Conservation (phyloP, 2,113 vertebrate species). For the Myodes glareolus region DNA sequence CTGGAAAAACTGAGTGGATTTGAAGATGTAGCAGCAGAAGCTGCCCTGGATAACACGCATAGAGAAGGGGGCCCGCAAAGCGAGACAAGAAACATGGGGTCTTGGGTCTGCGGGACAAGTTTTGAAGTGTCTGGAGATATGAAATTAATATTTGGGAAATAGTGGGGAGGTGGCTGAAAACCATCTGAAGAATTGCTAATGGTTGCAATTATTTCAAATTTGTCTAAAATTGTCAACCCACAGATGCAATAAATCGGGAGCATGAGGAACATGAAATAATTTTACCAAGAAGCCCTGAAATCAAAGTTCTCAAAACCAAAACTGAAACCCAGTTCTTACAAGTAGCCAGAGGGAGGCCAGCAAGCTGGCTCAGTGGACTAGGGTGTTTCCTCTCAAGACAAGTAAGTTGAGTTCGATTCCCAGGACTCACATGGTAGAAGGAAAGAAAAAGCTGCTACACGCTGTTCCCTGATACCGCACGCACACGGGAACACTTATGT, state of each 20-base stretch:
- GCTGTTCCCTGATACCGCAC: not conserved
- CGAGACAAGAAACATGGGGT: not conserved
- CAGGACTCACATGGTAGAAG: not conserved
- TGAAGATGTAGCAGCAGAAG: not conserved
- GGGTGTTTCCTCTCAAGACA: not conserved
- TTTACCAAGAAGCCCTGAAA: not conserved
- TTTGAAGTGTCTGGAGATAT: not conserved
- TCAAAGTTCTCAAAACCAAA: not conserved
- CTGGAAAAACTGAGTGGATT: not conserved
- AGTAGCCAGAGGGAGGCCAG: not conserved
- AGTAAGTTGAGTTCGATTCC: not conserved
- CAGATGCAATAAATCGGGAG: not conserved
- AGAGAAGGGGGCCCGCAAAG: not conserved
- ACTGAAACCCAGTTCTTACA: not conserved
- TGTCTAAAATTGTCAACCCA: not conserved
- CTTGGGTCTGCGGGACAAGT: not conserved
- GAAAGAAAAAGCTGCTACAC: not conserved
- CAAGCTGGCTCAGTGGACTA: not conserved
- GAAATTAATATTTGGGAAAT: not conserved
- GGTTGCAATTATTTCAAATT: conserved; percentile 4
- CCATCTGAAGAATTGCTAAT: not conserved
- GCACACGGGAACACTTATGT: not conserved
- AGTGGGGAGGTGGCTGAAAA: not conserved
- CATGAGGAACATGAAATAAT: not conserved
- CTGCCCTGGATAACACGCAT: not conserved